A percentile compares a stretch with the other conserved stretches of the same genome.
These are phyloP conservation scores for Drosophila ustulata DNA, from an alignment of 2,888 invertebrate genomes.

Conservation along the genomic window DNA sequence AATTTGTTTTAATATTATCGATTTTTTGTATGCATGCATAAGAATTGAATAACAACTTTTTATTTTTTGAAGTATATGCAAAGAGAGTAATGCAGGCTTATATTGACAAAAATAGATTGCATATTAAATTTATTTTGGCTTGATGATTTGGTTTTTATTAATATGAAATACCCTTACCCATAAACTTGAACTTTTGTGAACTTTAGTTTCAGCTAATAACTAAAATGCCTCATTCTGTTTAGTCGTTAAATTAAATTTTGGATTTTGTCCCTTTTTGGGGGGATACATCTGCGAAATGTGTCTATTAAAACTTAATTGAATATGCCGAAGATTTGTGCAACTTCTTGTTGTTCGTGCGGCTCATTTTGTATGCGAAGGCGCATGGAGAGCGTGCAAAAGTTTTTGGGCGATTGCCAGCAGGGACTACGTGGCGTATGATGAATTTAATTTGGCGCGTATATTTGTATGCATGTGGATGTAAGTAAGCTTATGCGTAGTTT, in stretches of 20 bases:
- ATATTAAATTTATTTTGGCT: neutral
- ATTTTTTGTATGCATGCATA: no score
- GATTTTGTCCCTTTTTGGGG: slow-evolving; percentile 20
- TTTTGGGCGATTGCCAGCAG: slow-evolving; percentile 38
- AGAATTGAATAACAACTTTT: no score
- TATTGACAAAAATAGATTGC: no score
- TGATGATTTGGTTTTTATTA: neutral
- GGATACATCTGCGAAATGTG: slow-evolving; percentile 37
- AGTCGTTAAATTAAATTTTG: slow-evolving; percentile 29
- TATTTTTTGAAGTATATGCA: no score
- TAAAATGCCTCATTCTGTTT: slow-evolving; percentile 1
- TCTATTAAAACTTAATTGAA: slow-evolving; percentile 69
- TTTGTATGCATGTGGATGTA: neutral
- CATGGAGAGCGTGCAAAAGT: slow-evolving; percentile 49
- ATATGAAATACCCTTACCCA: no score
- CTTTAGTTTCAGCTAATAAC: slow-evolving; percentile 7
- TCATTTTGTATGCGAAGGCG: slow-evolving; percentile 66
- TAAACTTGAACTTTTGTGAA: neutral
- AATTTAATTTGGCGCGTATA: slow-evolving; percentile 53
- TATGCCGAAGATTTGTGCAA: slow-evolving; percentile 60
- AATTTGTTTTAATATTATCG: no score
- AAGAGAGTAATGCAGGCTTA: no score
- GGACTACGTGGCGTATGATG: slow-evolving; percentile 63
- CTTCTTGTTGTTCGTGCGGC: slow-evolving; percentile 41
- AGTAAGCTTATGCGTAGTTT: slow-evolving; percentile 21